Base-by-base conservation (phyloP, 2,113 vertebrate genomes). In the Menidia beryllina region DNA sequence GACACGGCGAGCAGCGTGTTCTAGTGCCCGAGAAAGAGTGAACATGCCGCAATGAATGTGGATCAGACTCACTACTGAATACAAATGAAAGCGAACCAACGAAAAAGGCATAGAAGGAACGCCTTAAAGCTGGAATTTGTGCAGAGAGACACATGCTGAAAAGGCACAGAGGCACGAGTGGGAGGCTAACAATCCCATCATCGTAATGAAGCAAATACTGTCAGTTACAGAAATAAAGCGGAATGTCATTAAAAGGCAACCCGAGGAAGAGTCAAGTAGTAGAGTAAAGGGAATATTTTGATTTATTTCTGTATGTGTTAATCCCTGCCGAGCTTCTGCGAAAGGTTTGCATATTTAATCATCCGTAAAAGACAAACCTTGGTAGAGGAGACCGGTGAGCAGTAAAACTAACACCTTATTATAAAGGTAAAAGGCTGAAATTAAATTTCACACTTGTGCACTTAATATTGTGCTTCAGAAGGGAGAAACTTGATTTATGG, bases 1-100 rank as follows among this genome's bases (percentile, higher is more conserved):
- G 85, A 91, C 79, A 88, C 88, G 3, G 84, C 90, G 65, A 95
- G 93, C 79, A 95, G 94, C 0, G 72, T 91, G 64, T 86, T 95
- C 56, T 95, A 0, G 56, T 30, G 5, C 58, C 11, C 10, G 20
- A 69, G 48, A 68, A 20, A 12, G 5, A 53, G 68, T 36, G 48
- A 24, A 58, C 7, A 30, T 25, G 45, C 2, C 15, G n/a, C 38
- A 15, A 14, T 26, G 38, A 74, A 63, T 69, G 65, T 10, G 61
- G 39, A 74, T 47, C 24, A 72, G 49, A 25, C 26, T 36, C 24
- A 60, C 3, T 20, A 1, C 0, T 39, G 60, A 69, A 74, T 76
- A 58, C 20, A 63, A 69, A 77, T 69, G 72, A 51, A 75, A 48
- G 26, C 17, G 47, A 23, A 38, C 36, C 38, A 9, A 14, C 39